Evolutionary conservation across 2,797 vertebrate species (phyloP).

Genomic region (Poecile montanus): DNA sequence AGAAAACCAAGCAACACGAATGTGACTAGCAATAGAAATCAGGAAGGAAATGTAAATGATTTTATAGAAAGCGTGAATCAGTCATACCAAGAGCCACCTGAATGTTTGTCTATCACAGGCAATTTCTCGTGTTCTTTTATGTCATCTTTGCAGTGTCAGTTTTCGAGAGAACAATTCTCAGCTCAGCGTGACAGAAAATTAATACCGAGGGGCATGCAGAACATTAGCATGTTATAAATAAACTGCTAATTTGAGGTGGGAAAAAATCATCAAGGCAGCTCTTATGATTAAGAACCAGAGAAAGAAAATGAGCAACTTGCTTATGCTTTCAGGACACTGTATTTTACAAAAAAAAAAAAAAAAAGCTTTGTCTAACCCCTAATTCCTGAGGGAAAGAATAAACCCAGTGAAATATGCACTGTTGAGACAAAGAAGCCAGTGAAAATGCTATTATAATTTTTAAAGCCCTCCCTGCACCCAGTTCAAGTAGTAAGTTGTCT

Average conservation of each 20-base stretch:
- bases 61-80: neutral
- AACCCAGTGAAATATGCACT: neutral
- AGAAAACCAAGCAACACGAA: neutral
- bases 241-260: slow-evolving; percentile 50
- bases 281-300: slow-evolving; percentile 20
- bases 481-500: neutral
- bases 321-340: neutral
- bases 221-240: slow-evolving; percentile 62
- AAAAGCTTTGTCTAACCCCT: neutral
- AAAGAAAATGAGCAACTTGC: slow-evolving; percentile 41
- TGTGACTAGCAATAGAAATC: neutral
- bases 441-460: slow-evolving; percentile 12
- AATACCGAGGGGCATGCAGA: neutral
- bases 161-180: slow-evolving; percentile 48
- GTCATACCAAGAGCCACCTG: slow-evolving; percentile 28
- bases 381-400: neutral
- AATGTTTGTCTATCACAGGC: neutral
- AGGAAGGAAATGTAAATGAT: neutral
- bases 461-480: neutral
- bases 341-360: neutral
- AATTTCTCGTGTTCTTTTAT: neutral
- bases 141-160: neutral
- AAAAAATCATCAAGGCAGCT: slow-evolving; percentile 45
- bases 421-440: neutral
- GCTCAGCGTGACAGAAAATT: slow-evolving; percentile 29